Evolutionary conservation across 1,140 invertebrate species (phyloP).

Genomic region (Atta texana): DNA sequence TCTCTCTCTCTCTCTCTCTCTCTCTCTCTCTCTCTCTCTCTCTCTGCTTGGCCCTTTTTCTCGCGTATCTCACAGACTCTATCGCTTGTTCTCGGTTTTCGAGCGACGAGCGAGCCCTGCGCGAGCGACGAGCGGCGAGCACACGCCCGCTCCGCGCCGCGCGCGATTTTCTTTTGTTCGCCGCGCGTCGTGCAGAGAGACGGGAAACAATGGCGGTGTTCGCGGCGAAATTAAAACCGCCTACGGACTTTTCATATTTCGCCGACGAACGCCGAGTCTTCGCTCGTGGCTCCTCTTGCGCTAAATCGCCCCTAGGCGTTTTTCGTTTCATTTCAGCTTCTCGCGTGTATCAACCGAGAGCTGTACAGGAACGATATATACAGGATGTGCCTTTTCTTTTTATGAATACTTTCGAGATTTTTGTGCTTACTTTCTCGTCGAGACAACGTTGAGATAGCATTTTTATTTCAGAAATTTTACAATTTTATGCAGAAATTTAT

Average conservation of each 20-base stretch:
- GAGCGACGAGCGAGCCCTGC: constrained; percentile 1
- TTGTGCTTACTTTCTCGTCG: not conserved
- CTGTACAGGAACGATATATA: constrained; percentile 17
- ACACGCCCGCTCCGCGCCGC: constrained; percentile 24
- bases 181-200: constrained; percentile 68
- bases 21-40: not conserved
- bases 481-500: no score
- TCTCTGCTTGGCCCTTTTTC: constrained; percentile 36
- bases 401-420: not conserved
- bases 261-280: constrained; percentile 77
- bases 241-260: constrained; percentile 85
- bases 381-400: constrained; percentile 8
- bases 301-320: constrained; percentile 78
- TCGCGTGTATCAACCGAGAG: constrained; percentile 44
- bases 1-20: no score
- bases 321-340: constrained; percentile 83
- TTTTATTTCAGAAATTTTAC: no score
- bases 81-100: constrained; percentile 5
- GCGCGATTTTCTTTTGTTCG: constrained; percentile 78
- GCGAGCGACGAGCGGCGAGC: constrained; percentile 17
- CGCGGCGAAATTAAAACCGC: constrained; percentile 86
- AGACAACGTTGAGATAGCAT: not conserved
- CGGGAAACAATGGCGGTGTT: constrained; percentile 85
- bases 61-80: constrained; percentile 37
- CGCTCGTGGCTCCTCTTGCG: constrained; percentile 63